A percentile compares a stretch with the other conserved stretches of the same genome.
Conservation (phyloP, 2,797 vertebrate species). For the Orientallactaga sibirica region DNA sequence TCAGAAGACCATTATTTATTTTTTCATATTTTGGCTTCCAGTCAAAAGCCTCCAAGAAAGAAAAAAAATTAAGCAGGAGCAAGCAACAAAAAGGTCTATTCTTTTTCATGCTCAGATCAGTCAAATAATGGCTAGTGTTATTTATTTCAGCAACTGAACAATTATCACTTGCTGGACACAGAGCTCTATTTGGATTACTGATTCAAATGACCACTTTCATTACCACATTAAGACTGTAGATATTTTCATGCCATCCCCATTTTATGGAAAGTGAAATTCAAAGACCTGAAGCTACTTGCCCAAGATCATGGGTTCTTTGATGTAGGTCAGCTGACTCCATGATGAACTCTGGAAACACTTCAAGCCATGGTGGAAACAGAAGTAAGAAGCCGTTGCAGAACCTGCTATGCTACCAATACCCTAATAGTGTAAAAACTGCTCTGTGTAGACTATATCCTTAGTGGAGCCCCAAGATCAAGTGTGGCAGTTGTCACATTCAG, state of each 20-base stretch:
- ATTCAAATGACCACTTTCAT: too few relatives aligned
- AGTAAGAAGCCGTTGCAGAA: fast-evolving
- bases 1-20: neutral
- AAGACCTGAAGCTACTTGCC: neutral
- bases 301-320: neutral
- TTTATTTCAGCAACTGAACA: neutral
- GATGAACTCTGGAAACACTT: neutral
- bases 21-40: neutral
- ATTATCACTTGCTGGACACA: fast-evolving
- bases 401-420: neutral
- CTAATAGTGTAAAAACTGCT: neutral
- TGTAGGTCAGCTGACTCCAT: neutral
- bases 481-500: neutral
- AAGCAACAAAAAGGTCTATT: neutral
- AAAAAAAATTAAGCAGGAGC: neutral
- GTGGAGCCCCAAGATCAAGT: neutral
- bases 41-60: neutral
- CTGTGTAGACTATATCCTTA: neutral
- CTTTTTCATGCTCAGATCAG: neutral
- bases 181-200: fast-evolving
- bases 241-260: neutral
- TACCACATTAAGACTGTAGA: neutral
- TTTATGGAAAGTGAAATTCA: neutral
- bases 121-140: neutral
- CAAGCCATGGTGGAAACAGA: too few relatives aligned